Conservation (phyloP, 2,888 invertebrate genomes). For the Polydesmus complanatus region DNA sequence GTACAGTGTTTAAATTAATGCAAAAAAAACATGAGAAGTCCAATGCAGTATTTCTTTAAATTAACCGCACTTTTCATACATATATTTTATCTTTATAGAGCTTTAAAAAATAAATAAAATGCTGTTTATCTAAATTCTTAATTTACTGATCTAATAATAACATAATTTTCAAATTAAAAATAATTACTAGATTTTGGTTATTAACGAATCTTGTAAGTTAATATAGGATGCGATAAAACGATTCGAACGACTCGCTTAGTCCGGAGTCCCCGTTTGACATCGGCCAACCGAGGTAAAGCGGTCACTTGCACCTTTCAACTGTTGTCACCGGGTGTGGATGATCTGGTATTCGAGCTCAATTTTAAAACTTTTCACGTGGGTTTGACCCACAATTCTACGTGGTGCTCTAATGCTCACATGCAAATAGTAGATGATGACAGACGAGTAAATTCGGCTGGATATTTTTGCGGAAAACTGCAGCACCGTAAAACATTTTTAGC, state of each 20-base stretch:
- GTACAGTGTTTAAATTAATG: too few species aligned
- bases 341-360: slow-evolving; percentile 18
- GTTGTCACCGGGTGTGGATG: slow-evolving; percentile 14
- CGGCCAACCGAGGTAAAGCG: slow-evolving; percentile 13
- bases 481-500: slow-evolving; percentile 15
- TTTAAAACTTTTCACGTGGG: slow-evolving; percentile 18
- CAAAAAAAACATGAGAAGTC: too few species aligned
- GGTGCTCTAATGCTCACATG: slow-evolving; percentile 15
- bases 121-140: too few species aligned
- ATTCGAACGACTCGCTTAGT: slow-evolving; percentile 18
- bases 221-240: slow-evolving; percentile 19
- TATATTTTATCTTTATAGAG: too few species aligned
- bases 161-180: not conserved
- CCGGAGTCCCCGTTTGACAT: slow-evolving; percentile 16
- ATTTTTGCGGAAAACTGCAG: slow-evolving; percentile 18
- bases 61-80: too few species aligned
- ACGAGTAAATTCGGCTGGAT: slow-evolving; percentile 12
- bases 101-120: too few species aligned
- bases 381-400: slow-evolving; percentile 11
- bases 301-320: slow-evolving; percentile 17
- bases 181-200: not conserved
- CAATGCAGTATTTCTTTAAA: too few species aligned
- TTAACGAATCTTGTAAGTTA: too few species aligned
- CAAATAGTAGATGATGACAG: slow-evolving; percentile 16
- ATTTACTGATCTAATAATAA: too few species aligned